Evolutionary conservation across 2,888 invertebrate genomes (phyloP), one percentile per base, ranked within the genome.

Genomic region (Plebejus melissa): DNA sequence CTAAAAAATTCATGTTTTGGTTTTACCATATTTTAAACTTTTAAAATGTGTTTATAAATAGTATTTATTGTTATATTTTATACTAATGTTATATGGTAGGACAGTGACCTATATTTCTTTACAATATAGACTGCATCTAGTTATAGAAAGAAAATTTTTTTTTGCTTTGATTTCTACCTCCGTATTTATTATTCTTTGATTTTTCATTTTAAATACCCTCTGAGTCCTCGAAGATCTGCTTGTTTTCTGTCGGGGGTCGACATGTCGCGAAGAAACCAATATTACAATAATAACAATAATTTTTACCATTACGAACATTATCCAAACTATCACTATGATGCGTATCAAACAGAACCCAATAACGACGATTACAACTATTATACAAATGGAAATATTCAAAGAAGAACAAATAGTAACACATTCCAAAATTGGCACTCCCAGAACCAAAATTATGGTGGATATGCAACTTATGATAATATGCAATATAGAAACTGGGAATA

Each of bases 221-320:
- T 32, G 22, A 22, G 22, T 32, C 32, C 38, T 50, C 4, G 50
- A 50, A 13, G 50, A 3, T 50, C 50, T 50, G 11, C 16, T 54
- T 4, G 16, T 54, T 54, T 54, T 54, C 46, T 46, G 46, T 16
- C 13, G 16, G 4, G 54, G 16, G 54, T 16, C 3, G n/a, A 46
- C 28, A 71, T 71, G 71, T 71, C 71, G 4, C 41, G 71, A 71
- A 71, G 28, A 71, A 71, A 71, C 46, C n/a, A 71, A 3, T 22
- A 71, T 28, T 46, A 50, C 71, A 28, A 70, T 46, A 5, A 28
- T 7, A n/a, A 7, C 38, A 22, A 22, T 41, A 70, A 60, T 28
- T 28, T 28, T 11, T 60, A 28, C 60, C 60, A 58, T 22, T 2
- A 22, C 58, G 58, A 22, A 22, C 58, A 60, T 0, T 60, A 28